These are phyloP conservation scores for Prinia subflava DNA, from an alignment of 2,113 vertebrate genomes.

Conservation along the genomic window DNA sequence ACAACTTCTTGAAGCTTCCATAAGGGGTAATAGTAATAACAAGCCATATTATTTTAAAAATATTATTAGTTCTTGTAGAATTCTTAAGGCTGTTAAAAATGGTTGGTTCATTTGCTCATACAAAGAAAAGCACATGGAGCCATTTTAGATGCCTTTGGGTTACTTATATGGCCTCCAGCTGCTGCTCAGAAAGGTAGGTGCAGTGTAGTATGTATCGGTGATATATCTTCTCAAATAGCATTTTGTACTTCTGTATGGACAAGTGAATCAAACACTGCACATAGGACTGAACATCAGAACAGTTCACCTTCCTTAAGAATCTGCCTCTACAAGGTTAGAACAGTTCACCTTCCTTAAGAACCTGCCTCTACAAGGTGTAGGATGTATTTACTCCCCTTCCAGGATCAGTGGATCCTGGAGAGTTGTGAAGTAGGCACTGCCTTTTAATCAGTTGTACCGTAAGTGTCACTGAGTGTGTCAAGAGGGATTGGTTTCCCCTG, in stretches of 20 bases:
- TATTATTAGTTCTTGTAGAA: not conserved
- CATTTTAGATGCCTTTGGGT: not conserved
- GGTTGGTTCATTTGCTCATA: not conserved
- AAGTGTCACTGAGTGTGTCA: not conserved
- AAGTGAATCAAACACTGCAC: not conserved
- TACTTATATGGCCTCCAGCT: not conserved
- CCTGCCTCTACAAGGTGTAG: not conserved
- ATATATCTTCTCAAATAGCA: not conserved
- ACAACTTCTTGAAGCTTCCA: not conserved
- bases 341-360: not conserved
- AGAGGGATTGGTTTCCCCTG: not conserved
- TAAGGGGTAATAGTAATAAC: not conserved
- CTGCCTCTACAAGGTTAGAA: not conserved
- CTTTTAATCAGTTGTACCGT: not conserved
- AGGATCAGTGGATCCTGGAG: not conserved
- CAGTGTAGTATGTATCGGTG: not conserved
- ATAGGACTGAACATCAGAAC: not conserved
- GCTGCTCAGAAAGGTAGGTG: not conserved
- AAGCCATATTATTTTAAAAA: not conserved
- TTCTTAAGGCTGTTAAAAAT: not conserved
- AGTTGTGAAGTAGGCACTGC: not conserved
- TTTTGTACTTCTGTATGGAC: not conserved
- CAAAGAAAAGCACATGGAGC: not conserved
- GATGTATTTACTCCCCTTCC: not conserved
- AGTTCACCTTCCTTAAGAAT: not conserved